These are phyloP conservation scores for Pseudois nayaur DNA, from an alignment of 2,113 vertebrate species.

Conservation along the genomic window DNA sequence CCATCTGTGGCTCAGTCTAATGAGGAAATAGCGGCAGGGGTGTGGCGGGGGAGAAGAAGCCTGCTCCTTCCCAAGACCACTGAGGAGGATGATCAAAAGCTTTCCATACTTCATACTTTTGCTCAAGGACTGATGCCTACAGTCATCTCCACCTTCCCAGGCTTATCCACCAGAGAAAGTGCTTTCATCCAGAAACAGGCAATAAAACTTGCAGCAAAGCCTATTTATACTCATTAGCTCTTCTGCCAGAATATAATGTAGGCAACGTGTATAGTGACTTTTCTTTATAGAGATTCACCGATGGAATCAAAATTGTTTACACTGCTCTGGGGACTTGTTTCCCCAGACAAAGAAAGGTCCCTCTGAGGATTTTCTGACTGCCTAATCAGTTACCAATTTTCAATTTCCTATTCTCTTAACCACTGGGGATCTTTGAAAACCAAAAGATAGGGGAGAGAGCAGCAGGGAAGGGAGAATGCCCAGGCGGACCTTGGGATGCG, in stretches of 20 bases:
- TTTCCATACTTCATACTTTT: background rate
- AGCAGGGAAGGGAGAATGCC: background rate
- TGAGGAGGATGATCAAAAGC: background rate
- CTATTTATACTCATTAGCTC: background rate
- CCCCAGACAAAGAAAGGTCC: background rate
- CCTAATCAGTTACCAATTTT: background rate
- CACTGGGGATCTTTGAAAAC: background rate
- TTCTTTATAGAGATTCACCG: conserved; percentile 2
- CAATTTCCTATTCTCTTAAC: background rate
- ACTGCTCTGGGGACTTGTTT: background rate
- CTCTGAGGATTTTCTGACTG: background rate
- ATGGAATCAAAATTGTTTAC: conserved; percentile 14
- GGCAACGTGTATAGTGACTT: background rate
- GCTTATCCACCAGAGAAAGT: background rate
- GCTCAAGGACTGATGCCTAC: background rate
- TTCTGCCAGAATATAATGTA: background rate
- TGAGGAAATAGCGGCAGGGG: background rate
- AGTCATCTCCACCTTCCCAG: background rate
- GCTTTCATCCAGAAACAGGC: background rate
- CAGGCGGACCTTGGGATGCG: background rate
- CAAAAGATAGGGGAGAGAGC: background rate
- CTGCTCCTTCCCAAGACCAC: background rate
- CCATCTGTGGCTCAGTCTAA: background rate
- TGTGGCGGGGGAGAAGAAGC: accelerated
- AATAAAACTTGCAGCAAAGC: background rate